These are phyloP conservation scores for Noctilio leporinus DNA, from an alignment of 2,113 vertebrate genomes.

Conservation along the genomic window DNA sequence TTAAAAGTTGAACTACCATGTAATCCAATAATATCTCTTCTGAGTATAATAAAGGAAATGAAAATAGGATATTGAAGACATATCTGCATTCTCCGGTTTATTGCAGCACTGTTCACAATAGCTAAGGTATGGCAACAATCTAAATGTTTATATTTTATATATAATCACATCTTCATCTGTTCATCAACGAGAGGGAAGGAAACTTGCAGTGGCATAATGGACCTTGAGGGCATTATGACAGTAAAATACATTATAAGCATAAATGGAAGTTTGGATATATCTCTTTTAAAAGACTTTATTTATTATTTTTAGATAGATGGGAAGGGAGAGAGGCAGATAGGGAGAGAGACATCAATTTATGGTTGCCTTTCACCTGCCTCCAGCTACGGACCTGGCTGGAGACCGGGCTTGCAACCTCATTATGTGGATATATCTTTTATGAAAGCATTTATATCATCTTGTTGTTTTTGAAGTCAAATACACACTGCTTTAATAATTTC, in stretches of 20 bases:
- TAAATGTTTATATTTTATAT: not conserved
- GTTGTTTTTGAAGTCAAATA: not conserved
- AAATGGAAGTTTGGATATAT: not conserved
- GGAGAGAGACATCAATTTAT: too few relatives aligned
- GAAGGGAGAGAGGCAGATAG: too few relatives aligned
- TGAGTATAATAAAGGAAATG: not conserved
- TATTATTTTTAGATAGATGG: not conserved
- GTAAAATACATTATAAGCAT: not conserved
- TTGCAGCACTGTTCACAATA: not conserved
- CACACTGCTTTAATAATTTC: not conserved
- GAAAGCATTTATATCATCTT: not conserved
- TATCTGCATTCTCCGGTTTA: not conserved
- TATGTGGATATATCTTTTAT: not conserved
- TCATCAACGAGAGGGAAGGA: not conserved
- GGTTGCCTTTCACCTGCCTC: too few relatives aligned
- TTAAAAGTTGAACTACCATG: not conserved
- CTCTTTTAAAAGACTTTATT: not conserved
- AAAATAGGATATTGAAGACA: not conserved
- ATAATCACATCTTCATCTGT: too few relatives aligned
- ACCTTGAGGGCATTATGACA: not conserved
- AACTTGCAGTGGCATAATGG: not conserved
- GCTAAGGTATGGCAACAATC: not conserved
- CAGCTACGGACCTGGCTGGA: too few relatives aligned
- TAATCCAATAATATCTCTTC: not conserved
- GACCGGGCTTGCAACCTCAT: too few relatives aligned